phyloP scores from a whole-genome alignment of 2,797 vertebrate species.

The Coluber constrictor region DNA sequence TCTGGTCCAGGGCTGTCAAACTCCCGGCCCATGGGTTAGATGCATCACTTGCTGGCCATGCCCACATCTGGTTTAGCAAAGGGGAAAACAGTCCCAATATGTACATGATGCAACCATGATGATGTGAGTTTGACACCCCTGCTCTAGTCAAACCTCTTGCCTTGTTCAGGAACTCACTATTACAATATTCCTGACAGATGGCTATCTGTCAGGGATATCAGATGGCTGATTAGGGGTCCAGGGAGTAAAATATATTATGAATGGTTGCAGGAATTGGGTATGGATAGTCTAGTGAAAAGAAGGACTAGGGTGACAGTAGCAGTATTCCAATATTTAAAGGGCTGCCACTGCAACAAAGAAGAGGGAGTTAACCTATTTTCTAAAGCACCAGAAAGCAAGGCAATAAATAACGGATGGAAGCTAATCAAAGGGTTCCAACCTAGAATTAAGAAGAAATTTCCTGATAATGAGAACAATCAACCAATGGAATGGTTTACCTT shows the following conservation, averaged over 20 bases:
- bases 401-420: neutral
- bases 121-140: no score
- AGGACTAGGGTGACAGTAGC: neutral
- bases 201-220: neutral
- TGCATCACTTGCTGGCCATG: no score
- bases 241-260: neutral
- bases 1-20: no score
- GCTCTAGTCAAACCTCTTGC: neutral
- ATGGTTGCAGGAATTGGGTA: neutral
- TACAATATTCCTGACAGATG: neutral
- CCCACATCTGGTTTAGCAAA: no score
- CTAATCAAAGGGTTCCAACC: neutral
- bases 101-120: no score
- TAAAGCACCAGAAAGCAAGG: neutral
- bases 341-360: neutral
- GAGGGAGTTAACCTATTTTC: neutral
- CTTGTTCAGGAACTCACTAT: neutral
- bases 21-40: no score
- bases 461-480: neutral
- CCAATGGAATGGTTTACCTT: neutral
- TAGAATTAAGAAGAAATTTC: neutral
- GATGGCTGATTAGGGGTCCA: neutral
- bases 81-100: no score
- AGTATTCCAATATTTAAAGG: neutral
- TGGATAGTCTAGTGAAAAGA: neutral